Evolutionary conservation across 2,888 invertebrate species (phyloP).

Genomic region (Tinea semifulvella): DNA sequence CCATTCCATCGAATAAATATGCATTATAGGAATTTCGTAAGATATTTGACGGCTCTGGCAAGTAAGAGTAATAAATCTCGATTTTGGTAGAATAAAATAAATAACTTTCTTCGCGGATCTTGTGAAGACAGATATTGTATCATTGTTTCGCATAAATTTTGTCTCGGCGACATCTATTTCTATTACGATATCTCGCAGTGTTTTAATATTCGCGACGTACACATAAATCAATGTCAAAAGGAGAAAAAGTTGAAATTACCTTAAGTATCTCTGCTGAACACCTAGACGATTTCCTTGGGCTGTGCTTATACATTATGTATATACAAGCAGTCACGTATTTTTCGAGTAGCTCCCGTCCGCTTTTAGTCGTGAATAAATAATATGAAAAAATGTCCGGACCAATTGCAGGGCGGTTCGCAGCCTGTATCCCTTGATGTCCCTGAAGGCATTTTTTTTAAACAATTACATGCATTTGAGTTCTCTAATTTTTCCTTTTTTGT

Average conservation of each 20-base stretch:
- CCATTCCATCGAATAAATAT: no score
- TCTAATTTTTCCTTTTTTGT: neutral
- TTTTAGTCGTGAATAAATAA: slow-evolving; percentile 58
- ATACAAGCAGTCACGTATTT: slow-evolving; percentile 53
- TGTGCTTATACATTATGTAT: slow-evolving; percentile 47
- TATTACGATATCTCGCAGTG: slow-evolving; percentile 1
- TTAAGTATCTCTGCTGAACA: slow-evolving; percentile 12
- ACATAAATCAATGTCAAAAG: slow-evolving; percentile 13
- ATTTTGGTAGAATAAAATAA: no score
- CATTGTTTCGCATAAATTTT: slow-evolving; percentile 15
- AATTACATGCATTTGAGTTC: slow-evolving; percentile 1
- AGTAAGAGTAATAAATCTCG: no score
- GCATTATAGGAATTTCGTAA: no score
- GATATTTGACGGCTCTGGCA: no score
- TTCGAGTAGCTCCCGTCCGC: slow-evolving; percentile 49
- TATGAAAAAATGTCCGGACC: slow-evolving; percentile 43
- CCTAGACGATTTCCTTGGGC: slow-evolving; percentile 16
- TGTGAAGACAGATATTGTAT: neutral
- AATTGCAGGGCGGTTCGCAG: slow-evolving; percentile 28
- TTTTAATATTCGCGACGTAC: slow-evolving; percentile 7
- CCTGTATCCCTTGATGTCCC: neutral
- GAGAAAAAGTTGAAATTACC: slow-evolving; percentile 11
- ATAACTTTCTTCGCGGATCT: neutral
- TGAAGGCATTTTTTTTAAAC: slow-evolving; percentile 3
- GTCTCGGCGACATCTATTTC: slow-evolving; percentile 12